Conservation (phyloP, 2,113 vertebrate genomes). For the Phalacrocorax pelagicus region DNA sequence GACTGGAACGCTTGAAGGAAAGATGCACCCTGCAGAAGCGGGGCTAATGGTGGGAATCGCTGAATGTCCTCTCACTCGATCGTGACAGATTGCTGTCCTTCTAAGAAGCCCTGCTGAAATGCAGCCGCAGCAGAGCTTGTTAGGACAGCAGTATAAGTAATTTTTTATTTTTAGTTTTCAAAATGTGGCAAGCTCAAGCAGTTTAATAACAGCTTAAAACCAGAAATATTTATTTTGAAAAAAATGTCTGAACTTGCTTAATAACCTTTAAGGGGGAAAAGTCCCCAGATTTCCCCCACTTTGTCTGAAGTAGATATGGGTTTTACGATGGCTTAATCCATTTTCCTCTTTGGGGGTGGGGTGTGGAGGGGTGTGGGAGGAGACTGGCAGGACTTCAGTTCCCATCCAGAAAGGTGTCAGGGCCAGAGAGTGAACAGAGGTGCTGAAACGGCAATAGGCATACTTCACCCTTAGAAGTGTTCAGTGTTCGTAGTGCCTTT, state of each 20-base stretch:
- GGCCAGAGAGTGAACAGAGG: neutral
- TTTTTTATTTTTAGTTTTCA: neutral
- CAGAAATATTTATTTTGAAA: neutral
- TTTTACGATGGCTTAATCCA: neutral
- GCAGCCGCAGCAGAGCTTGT: neutral
- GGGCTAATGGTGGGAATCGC: neutral
- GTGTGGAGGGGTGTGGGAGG: too few relatives aligned
- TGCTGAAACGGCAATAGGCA: neutral
- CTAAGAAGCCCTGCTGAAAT: neutral
- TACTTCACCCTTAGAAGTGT: neutral
- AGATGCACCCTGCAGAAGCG: neutral
- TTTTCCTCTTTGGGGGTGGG: neutral
- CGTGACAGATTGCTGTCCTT: neutral
- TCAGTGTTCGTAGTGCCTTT: neutral
- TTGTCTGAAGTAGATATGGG: neutral
- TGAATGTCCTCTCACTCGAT: accelerated
- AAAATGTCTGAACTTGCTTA: neutral
- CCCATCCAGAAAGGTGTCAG: neutral
- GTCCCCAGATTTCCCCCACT: neutral
- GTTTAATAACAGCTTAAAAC: neutral
- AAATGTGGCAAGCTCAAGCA: neutral
- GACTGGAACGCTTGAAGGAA: neutral
- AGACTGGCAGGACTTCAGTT: neutral
- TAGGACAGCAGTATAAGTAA: neutral
- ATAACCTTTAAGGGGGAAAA: neutral